A percentile compares a stretch with the other conserved stretches of the same genome.
These are phyloP conservation scores for Trogon melanurus DNA, from an alignment of 2,113 vertebrate species.

Conservation along the genomic window DNA sequence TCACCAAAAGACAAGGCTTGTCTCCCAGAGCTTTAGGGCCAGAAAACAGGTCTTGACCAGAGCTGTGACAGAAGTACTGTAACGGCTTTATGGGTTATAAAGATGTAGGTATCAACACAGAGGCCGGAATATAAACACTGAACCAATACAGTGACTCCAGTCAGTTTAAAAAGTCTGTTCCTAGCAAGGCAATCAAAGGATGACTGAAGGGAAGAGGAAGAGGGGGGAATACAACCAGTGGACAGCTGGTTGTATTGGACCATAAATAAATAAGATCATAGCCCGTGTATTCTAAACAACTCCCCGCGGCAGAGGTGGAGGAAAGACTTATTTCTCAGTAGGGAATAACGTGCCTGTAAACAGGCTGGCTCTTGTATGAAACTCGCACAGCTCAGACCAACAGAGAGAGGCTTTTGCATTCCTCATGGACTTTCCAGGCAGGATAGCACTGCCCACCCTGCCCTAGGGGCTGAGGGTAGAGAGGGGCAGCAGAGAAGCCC, in stretches of 20 bases:
- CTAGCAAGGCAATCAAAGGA: background rate
- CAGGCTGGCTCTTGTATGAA: background rate
- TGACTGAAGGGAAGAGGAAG: background rate
- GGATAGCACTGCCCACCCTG: background rate
- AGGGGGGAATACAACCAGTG: background rate
- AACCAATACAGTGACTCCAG: background rate
- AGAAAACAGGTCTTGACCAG: background rate
- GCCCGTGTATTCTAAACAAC: background rate
- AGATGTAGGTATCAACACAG: background rate
- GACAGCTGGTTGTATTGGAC: too few relatives aligned
- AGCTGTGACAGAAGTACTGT: background rate
- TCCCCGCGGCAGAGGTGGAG: background rate
- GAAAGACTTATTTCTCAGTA: background rate
- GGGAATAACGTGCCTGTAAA: background rate
- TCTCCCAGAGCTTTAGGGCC: background rate
- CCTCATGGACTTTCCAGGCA: background rate
- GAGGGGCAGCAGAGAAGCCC: accelerated
- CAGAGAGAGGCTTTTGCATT: background rate
- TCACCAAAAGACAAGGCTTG: background rate
- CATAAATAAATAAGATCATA: background rate
- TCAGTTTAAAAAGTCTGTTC: background rate
- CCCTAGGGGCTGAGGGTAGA: background rate
- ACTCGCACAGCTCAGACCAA: background rate
- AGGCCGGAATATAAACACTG: background rate
- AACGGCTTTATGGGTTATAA: background rate